These are phyloP conservation scores for Tapera naevia DNA, from an alignment of 2,797 vertebrate species.

Conservation along the genomic window DNA sequence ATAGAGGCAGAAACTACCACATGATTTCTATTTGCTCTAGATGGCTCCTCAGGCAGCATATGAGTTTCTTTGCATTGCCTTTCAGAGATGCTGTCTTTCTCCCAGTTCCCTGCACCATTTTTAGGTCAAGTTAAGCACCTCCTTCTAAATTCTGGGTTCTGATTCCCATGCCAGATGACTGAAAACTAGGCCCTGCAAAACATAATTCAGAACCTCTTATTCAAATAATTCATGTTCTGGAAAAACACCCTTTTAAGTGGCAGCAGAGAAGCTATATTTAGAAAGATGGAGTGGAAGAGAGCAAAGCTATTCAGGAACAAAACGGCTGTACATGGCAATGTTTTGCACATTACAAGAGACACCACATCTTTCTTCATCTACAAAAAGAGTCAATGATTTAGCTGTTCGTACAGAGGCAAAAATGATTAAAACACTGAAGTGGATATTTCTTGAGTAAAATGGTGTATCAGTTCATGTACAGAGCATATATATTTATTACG, in stretches of 20 bases:
- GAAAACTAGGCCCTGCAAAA: neutral
- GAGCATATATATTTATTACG: constrained; percentile 31
- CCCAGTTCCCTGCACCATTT: neutral
- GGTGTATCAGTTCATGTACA: constrained; percentile 19
- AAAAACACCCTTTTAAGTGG: neutral
- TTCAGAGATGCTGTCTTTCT: neutral
- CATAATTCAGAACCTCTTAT: neutral
- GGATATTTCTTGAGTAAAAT: neutral
- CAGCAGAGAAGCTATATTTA: neutral
- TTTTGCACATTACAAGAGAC: neutral
- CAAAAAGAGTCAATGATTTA: neutral
- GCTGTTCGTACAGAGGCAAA: neutral
- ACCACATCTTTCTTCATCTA: neutral
- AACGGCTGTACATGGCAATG: neutral
- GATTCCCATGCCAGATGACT: neutral
- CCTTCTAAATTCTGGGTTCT: neutral
- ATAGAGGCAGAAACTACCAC: neutral
- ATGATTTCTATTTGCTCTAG: neutral
- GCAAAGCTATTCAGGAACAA: neutral
- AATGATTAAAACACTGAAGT: neutral
- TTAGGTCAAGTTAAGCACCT: neutral
- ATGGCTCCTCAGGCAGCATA: neutral
- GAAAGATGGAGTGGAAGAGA: neutral
- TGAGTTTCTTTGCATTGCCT: neutral
- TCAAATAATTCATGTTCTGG: neutral